Percentiles rank a stretch among this genome's conserved stretches.
These are phyloP conservation scores for Drosophila ochracea DNA, from an alignment of 2,888 invertebrate species.

Conservation along the genomic window DNA sequence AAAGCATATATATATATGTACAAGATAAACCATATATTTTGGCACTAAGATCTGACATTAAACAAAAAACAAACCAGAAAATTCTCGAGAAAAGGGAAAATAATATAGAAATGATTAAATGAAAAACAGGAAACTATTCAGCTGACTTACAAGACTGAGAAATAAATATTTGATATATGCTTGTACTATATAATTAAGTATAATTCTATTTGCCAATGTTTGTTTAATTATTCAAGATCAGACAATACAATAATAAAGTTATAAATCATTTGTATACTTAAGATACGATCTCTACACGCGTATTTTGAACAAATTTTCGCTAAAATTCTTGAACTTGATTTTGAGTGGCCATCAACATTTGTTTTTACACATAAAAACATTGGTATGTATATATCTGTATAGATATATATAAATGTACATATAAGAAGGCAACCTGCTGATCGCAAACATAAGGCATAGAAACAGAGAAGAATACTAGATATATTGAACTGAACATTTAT, in stretches of 20 bases:
- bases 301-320: slow-evolving; percentile 20
- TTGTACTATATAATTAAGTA: neutral
- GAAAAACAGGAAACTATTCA: slow-evolving; percentile 16
- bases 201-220: neutral
- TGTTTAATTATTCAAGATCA: neutral
- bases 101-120: slow-evolving; percentile 11
- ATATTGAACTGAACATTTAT: slow-evolving; percentile 55
- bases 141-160: neutral
- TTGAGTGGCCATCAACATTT: slow-evolving; percentile 38
- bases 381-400: slow-evolving; percentile 18
- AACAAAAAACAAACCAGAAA: slow-evolving; percentile 25
- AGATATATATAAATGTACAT: too few relatives aligned
- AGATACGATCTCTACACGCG: neutral
- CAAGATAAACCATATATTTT: slow-evolving; percentile 26
- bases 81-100: slow-evolving; percentile 1
- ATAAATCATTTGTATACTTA: slow-evolving; percentile 9
- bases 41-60: slow-evolving; percentile 62
- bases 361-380: slow-evolving; percentile 20
- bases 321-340: slow-evolving; percentile 74
- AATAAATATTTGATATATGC: neutral
- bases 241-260: neutral
- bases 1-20: slow-evolving; percentile 33
- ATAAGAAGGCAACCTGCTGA: slow-evolving; percentile 46
- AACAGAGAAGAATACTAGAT: slow-evolving; percentile 34
- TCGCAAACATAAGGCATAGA: slow-evolving; percentile 39